Evolutionary conservation across 2,113 vertebrate genomes (phyloP), one percentile per base, ranked within the genome.

Genomic region (Turnix velox): DNA sequence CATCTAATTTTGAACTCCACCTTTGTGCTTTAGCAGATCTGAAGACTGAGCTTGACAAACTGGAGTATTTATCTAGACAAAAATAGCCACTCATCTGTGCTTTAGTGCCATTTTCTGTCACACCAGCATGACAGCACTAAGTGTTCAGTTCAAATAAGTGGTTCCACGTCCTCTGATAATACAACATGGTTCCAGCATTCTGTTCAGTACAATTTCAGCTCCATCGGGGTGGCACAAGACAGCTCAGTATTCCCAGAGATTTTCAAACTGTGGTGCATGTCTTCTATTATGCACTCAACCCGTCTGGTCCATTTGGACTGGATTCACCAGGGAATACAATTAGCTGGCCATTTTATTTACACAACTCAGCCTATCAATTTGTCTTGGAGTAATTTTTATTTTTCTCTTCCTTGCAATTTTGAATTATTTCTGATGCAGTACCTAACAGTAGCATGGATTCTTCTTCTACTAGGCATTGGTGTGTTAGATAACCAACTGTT

Each of bases 51-150:
- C 89, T 54, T 96, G 95, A 95, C 98, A 98, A 98, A 98, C 96
- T 93, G 95, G 91, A 96, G 94, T 97, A 97, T 98, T 98, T 98
- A 97, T 96, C 95, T 87, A 96, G 96, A 97, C 96, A 96, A 96
- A 98, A 98, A 98, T 96, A 98, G 97, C 95, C 97, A 98, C 97
- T 97, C 97, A 97, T 97, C 97, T 94, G 98, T 98, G 97, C 97
- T 97, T 98, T 98, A 98, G 97, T 98, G 98, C 98, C 97, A 98
- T 98, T 98, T 98, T 98, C 97, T 99, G 98, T 99, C 98, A 97
- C 87, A 97, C 96, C 97, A 98, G 97, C 97, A 96, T 97, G 98
- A 98, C 96, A 97, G 97, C 98, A 98, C 97, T 98, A 98, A 98
- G 98, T 98, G 98, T 98, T 98, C 98, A 98, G 97, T 97, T 97